phyloP scores from a whole-genome alignment of 2,113 vertebrate genomes.

The Dromas ardeola region DNA sequence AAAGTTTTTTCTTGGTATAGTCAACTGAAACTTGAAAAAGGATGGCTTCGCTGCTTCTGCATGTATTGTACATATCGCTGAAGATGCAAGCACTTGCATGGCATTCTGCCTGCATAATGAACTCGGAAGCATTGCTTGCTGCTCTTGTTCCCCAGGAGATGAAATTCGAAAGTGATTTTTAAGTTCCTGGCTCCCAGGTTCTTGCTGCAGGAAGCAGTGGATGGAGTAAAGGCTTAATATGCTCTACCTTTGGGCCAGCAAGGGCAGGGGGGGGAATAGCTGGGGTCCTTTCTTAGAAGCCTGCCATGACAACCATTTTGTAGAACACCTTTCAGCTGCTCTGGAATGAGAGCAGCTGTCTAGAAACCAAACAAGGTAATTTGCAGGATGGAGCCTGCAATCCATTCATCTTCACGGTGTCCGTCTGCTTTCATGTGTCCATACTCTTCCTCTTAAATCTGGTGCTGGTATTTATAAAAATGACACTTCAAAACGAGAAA shows the following conservation, averaged over 20 bases:
- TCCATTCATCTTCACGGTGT: background rate
- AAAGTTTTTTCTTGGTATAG: background rate
- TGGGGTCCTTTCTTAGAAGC: background rate
- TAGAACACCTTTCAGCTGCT: background rate
- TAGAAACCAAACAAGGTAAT: background rate
- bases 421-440: background rate
- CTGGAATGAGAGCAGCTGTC: background rate
- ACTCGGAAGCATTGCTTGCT: background rate
- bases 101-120: background rate
- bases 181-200: background rate
- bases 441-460: background rate
- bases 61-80: background rate
- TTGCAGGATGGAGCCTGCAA: background rate
- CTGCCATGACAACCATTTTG: background rate
- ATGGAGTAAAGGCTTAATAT: background rate
- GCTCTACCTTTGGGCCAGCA: background rate
- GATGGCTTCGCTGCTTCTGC: background rate
- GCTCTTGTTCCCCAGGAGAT: background rate
- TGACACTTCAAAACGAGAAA: background rate
- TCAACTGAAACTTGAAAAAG: background rate
- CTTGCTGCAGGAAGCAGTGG: background rate
- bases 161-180: background rate
- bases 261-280: fast-evolving
- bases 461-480: background rate
- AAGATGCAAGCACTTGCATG: background rate